Evolutionary conservation across 2,113 vertebrate genomes (phyloP), one percentile per base, ranked within the genome.

Genomic region (Trogon surrucura): DNA sequence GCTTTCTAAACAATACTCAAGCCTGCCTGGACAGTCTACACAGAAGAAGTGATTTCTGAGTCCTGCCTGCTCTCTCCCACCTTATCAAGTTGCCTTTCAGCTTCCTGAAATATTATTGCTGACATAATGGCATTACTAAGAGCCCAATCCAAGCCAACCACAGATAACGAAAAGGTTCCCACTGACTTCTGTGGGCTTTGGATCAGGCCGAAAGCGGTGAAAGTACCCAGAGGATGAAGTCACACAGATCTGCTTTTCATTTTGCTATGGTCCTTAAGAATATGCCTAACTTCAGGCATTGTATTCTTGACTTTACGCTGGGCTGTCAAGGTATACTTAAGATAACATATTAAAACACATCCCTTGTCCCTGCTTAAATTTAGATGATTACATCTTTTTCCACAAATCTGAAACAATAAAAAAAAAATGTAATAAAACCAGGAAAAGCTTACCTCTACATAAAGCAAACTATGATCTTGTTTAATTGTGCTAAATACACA

Each of bases 41-140:
- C 41, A 16, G 53, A 72, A 65, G 57, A 77, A 88, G 36, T 12
- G 81, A 51, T 65, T 88, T 86, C 69, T 36, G 36, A 72, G 57
- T 41, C 57, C 54, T 89, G 65, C n/a, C 61, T 89, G 57, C 41
- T 84, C 48, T 69, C 69, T 93, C 70, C 30, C 61, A 77, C 30
- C 53, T 91, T 93, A 95, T 54, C 65, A 77, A 95, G 45, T 64
- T 87, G 80, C 29, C 36, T 86, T 92, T 87, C 73, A 87, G 53
- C 62, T 91, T 87, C 47, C 74, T 94, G 83, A 89, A 93, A 51
- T 69, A 56, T 84, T 89, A 93, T 5, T 92, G 80, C 58, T 91
- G 88, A 94, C 78, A 91, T 62, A 91, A 92, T n/a, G 22, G n/a
- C 38, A 82, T 65, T 91, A 36, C 53, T 50, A 60, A 94, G 44